Base-by-base conservation (phyloP, 2,888 invertebrate genomes). In the Synanthedon myopaeformis region DNA sequence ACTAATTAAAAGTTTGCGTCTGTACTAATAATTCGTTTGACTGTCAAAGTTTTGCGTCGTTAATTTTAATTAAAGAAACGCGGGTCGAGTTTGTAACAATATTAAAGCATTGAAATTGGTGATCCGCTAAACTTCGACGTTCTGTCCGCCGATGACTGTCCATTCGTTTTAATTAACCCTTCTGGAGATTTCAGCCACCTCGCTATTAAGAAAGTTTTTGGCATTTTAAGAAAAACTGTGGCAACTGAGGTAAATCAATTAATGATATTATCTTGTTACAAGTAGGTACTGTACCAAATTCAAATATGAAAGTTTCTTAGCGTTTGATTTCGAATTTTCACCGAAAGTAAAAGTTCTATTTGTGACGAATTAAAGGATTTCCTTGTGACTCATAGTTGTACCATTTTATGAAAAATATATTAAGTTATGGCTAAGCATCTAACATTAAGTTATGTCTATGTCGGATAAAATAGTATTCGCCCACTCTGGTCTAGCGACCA, bases 51-150 rank as follows among this genome's bases (percentile, higher is more conserved):
- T 87, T 86, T 76, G 76, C 82, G 82, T 85, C 86, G 85, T 87
- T 87, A 86, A 87, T 87, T 87, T 87, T 86, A 86, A 87, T 87
- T 87, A 86, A 87, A 87, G 87, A 84, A 87, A 84, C 79, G 82
- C 77, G 74, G 76, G 75, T 74, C 61, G 73, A 82, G 81, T 84
- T 84, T 79, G 84, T 84, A 81, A 86, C 83, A 82, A 83, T 86
- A 86, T 86, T 87, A 85, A 83, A 84, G 79, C 82, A 86, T 86
- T 84, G 79, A 80, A 83, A 83, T 82, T 80, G 83, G 83, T 83
- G 85, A 87, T 86, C 85, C 82, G 79, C 82, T 82, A 83, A 86
- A 87, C 76, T 87, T 86, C 80, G 82, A 82, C 80, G 76, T 79
- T 79, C 72, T 69, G 73, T 68, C 73, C 73, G 79, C 64, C 77